Base-by-base conservation (phyloP, 2,113 vertebrate species). In the Corythaixoides concolor region DNA sequence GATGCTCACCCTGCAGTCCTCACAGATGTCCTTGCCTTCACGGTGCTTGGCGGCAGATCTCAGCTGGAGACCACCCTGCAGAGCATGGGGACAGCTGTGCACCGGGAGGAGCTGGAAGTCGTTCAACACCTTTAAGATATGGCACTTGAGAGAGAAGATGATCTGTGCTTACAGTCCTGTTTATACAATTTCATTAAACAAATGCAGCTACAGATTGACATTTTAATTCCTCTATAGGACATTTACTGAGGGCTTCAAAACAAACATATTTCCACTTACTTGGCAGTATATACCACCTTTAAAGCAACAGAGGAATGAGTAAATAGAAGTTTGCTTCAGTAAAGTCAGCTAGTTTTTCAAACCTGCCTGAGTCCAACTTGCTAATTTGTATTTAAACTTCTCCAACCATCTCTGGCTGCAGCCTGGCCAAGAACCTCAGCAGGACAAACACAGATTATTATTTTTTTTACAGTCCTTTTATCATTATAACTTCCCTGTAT, bases 151-250 rank as follows among this genome's bases (percentile, higher is more conserved):
- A 47, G 33, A 79, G 67, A 73, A 63, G 50, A 68, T 73, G 49
- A 80, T 92, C 45, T 59, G 53, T 45, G 72, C 37, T 93, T 35
- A 73, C 58, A 93, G 67, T 41, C 63, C 60, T 85, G 41, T 75
- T 93, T 91, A 90, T 68, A 79, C 39, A 91, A 59, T 89, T 81
- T 74, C 58, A 73, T 90, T 92, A 86, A 93, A 85, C 63, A 94
- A 90, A 95, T 83, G 85, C 75, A 93, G 77, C 67, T 79, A 80
- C 72, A 92, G 79, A 92, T 26, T 88, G 88, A 88, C 85, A 88
- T 86, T 90, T 85, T 85, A 90, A 86, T 96, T 95, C 67, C 50
- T 80, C 50, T 79, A 58, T 63, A 80, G 72, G 85, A 88, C 75
- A 56, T 90, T 95, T 95, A 92, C 70, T 28, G 62, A 88, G 35